Base-by-base conservation (phyloP, 2,888 invertebrate genomes). In the Platycnemis pennipes region DNA sequence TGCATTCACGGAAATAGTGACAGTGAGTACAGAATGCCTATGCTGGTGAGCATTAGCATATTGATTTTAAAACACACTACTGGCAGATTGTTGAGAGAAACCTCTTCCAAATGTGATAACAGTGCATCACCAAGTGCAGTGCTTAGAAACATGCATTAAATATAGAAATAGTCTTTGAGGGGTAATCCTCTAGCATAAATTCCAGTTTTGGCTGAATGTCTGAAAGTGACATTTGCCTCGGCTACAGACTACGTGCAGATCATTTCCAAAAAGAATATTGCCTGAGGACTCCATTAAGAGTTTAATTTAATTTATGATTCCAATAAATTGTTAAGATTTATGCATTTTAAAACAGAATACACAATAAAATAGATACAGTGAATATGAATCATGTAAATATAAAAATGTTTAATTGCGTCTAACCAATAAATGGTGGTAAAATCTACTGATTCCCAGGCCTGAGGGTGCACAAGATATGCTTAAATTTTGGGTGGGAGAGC, bases 1-100 rank as follows among this genome's bases (percentile, higher is more conserved):
- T 91, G 91, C 91, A 91, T 91, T 91, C 91, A 91, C 91, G 63
- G 91, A 91, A 69, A 91, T 13, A 91, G 26, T 91, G 31, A 63
- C 63, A 91, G 69, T 44, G 63, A 69, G 69, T 91, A 77, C 77
- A 77, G 77, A 77, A 77, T 13, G 77, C 77, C 77, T 77, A 77
- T 77, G 77, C 77, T 37, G 31, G 77, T 77, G 77, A 77, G 77
- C 37, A 16, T 77, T 77, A 77, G 77, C 77, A 77, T 77, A 77
- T 77, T 37, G 16, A 77, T 63, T 37, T 11, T 37, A 77, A 77
- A 0, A 77, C 5, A 77, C 77, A 37, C 22, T 37, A 11, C 13
- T 77, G 77, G 77, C 77, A 77, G 77, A 77, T 77, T 77, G 77
- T 37, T 8, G 37, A 77, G 31, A 16, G 13, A 77, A 77, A 37